These are phyloP conservation scores for Sarcophaga caerulescens DNA, from an alignment of 2,888 invertebrate species.

Conservation along the genomic window DNA sequence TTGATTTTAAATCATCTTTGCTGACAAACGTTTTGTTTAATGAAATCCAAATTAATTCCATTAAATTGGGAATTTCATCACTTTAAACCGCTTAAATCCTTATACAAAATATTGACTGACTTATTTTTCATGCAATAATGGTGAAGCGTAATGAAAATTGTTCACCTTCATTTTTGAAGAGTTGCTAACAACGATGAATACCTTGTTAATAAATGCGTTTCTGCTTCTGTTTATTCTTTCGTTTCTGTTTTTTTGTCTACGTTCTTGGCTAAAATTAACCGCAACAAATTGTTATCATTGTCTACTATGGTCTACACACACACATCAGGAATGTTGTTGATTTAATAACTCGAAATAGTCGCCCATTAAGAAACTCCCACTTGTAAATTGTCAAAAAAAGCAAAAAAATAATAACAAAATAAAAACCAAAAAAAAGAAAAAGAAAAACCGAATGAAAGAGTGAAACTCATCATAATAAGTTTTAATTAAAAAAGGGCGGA, in stretches of 20 bases:
- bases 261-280: constrained; percentile 12
- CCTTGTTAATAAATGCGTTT: neutral
- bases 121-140: neutral
- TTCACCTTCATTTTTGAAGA: neutral
- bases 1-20: neutral
- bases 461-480: constrained; percentile 7
- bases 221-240: neutral
- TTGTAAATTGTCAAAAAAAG: neutral
- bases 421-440: neutral
- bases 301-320: constrained; percentile 13
- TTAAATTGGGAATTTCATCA: neutral
- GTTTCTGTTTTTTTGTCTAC: neutral
- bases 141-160: too few species aligned
- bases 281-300: constrained; percentile 1
- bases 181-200: neutral
- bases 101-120: neutral
- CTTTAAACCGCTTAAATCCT: neutral
- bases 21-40: neutral
- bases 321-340: constrained; percentile 26
- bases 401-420: neutral
- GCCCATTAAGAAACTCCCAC: neutral
- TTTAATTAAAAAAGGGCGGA: constrained; percentile 24
- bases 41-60: neutral
- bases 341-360: neutral
- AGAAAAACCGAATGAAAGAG: neutral